phyloP scores from a whole-genome alignment of 2,113 vertebrate species.

The Theropithecus gelada region DNA sequence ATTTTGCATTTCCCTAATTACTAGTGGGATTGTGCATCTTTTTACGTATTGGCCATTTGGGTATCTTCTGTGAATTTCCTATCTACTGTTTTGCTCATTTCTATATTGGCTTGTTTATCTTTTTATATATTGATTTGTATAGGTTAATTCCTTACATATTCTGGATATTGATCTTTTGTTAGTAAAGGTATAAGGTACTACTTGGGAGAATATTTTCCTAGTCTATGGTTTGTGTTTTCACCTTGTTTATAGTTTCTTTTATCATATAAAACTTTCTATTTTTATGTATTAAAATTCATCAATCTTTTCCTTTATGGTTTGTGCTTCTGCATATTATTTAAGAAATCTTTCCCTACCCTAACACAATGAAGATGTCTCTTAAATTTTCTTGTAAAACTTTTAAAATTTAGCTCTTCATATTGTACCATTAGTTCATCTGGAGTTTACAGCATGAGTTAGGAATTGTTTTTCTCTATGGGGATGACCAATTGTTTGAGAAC shows the following conservation, averaged over 20 bases:
- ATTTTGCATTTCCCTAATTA: background rate
- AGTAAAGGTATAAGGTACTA: background rate
- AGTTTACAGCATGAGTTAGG: background rate
- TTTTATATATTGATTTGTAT: background rate
- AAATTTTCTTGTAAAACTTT: background rate
- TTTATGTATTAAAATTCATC: background rate
- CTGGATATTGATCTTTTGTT: background rate
- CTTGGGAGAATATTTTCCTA: background rate
- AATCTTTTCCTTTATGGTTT: background rate
- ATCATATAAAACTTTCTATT: background rate
- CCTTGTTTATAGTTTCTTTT: background rate
- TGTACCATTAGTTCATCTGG: background rate
- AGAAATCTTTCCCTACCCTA: background rate
- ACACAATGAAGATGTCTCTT: background rate
- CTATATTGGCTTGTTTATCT: background rate
- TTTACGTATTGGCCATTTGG: background rate
- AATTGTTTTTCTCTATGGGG: background rate
- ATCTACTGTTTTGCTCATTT: background rate
- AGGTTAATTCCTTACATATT: background rate
- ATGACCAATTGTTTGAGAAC: background rate
- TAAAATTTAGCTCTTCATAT: background rate
- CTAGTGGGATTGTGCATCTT: background rate
- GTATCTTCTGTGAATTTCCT: background rate
- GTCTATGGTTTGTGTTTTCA: background rate
- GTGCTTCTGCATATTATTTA: background rate